These are phyloP conservation scores for Tortricodes alternella DNA, from an alignment of 2,888 invertebrate species.

Conservation along the genomic window DNA sequence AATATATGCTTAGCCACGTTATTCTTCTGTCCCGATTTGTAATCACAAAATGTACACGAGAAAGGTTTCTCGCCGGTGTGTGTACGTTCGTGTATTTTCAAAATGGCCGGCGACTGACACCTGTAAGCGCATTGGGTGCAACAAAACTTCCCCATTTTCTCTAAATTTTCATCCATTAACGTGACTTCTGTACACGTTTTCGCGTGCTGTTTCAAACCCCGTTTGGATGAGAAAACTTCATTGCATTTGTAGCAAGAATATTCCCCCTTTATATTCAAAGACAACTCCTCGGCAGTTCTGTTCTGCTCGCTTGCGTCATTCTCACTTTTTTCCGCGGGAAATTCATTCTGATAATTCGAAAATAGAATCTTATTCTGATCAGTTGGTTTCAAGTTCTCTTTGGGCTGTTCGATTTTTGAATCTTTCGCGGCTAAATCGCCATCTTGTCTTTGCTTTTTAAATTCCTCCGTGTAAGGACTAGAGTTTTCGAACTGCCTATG, in stretches of 20 bases:
- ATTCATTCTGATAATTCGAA: conserved; percentile 43
- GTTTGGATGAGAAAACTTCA: conserved; percentile 64
- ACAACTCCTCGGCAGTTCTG: conserved; percentile 56
- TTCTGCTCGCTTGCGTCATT: conserved; percentile 48
- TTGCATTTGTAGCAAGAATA: conserved; percentile 70
- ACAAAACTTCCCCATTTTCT: conserved; percentile 67
- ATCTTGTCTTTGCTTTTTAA: conserved; percentile 58
- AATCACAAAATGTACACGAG: conserved; percentile 74
- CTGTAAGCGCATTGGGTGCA: conserved; percentile 72
- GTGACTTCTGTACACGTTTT: conserved; percentile 54
- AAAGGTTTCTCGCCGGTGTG: conserved; percentile 78
- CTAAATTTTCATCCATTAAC: conserved; percentile 41
- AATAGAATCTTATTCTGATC: conserved; percentile 66
- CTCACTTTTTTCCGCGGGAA: conserved; percentile 44
- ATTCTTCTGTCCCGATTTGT: conserved; percentile 78
- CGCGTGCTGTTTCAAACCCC: conserved; percentile 66
- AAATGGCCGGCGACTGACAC: conserved; percentile 77
- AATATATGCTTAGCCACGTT: conserved; percentile 78
- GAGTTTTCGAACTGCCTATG: conserved; percentile 64
- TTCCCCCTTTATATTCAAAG: conserved; percentile 67
- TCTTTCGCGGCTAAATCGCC: conserved; percentile 44
- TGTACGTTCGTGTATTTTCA: conserved; percentile 76
- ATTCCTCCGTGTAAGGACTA: conserved; percentile 59
- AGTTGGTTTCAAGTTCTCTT: conserved; percentile 67
- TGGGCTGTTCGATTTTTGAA: conserved; percentile 58